Evolutionary conservation across 2,888 invertebrate species (phyloP), one percentile per base, ranked within the genome.

Genomic region (Helleia helle): DNA sequence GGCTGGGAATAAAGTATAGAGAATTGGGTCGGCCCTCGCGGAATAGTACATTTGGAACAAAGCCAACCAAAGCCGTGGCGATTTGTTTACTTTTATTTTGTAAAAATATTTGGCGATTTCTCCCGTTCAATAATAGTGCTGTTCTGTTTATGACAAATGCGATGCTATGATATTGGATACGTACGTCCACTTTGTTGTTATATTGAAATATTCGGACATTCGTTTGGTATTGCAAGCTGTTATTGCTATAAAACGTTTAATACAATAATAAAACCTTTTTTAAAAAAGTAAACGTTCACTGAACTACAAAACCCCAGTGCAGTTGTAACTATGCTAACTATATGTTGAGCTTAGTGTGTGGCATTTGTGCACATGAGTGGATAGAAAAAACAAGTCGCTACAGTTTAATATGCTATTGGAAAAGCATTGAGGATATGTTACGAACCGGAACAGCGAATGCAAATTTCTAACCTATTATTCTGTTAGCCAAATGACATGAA

Each of bases 21-120:
- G 71, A 79, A 77, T 72, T 75, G 65, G 79, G 79, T 80, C 80
- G 71, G 62, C 58, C 57, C 58, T 52, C 57, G 60, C 56, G 55
- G 53, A 67, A 59, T 47, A 50, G 55, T 59, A 65, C 65, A 61
- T 71, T 74, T 79, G 79, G 79, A 79, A 63, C 62, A 62, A 58
- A 63, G 79, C 79, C 79, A 79, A 65, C 58, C 62, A 58, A 56
- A 60, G 51, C 50, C 54, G 49, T 45, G 59, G 59, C 62, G 60
- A 71, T 68, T 70, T 73, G 60, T 72, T 73, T 52, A 48, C 49
- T 53, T 51, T 73, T 72, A 72, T 73, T 71, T 62, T 63, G 57
- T 56, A 64, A 66, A 67, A 71, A 66, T 63, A 62, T 65, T 63
- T 63, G 65, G 67, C 49, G 44, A 43, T 65, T 58, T 65, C 52